These are phyloP conservation scores for Hofmannophila pseudospretella DNA, from an alignment of 2,888 invertebrate species.

Conservation along the genomic window DNA sequence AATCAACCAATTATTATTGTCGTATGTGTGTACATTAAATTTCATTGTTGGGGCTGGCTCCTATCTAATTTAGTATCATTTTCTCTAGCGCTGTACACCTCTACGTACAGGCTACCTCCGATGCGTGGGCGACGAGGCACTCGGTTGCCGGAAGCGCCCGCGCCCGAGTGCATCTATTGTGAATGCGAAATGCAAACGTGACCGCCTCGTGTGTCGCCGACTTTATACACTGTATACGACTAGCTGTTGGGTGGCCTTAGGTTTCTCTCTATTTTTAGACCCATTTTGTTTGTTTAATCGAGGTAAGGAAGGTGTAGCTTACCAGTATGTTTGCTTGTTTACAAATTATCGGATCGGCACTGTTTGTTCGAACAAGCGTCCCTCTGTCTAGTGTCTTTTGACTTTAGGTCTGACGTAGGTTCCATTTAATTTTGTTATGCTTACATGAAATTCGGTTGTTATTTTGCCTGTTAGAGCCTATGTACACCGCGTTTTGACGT, in stretches of 20 bases:
- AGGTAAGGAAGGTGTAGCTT: too few species aligned
- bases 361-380: too few species aligned
- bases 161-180: conserved; percentile 36
- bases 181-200: conserved; percentile 51
- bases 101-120: too few species aligned
- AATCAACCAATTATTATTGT: conserved; percentile 4
- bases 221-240: conserved; percentile 25
- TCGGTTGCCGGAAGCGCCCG: conserved; percentile 44
- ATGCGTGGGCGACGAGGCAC: conserved; percentile 11
- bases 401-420: too few species aligned
- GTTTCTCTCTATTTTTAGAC: not conserved
- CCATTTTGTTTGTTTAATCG: too few species aligned
- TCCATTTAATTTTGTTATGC: too few species aligned
- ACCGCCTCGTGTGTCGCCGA: conserved; percentile 31
- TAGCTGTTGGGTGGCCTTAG: not conserved
- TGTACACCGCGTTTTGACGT: too few species aligned
- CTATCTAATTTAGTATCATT: conserved; percentile 22
- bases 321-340: too few species aligned
- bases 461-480: too few species aligned
- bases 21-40: conserved; percentile 8
- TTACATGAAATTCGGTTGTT: too few species aligned
- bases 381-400: too few species aligned
- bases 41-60: conserved; percentile 12
- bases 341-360: too few species aligned
- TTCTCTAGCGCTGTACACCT: conserved; percentile 14